phyloP scores from a whole-genome alignment of 1,140 invertebrate species.

The Schmidtea mediterranea region DNA sequence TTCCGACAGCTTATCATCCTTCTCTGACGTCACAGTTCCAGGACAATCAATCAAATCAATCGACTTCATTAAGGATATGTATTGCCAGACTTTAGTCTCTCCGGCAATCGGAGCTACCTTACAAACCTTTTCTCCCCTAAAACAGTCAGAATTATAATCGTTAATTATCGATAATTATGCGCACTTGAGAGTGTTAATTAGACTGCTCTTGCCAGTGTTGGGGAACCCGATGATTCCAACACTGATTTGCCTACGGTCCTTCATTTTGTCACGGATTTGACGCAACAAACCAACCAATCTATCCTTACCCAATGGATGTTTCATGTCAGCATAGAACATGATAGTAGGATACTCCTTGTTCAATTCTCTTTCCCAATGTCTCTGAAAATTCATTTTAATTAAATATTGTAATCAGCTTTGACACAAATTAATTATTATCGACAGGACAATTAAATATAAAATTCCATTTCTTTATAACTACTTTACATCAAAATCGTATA shows the following conservation, averaged over 20 bases:
- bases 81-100: constrained; percentile 52
- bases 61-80: constrained; percentile 80
- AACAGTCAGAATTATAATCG: not conserved
- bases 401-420: too few relatives aligned
- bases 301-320: constrained; percentile 92
- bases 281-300: constrained; percentile 76
- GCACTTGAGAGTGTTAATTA: constrained; percentile 70
- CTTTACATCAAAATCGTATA: too few relatives aligned
- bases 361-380: constrained; percentile 62
- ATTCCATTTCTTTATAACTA: too few relatives aligned
- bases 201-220: constrained; percentile 90
- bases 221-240: constrained; percentile 97
- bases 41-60: constrained; percentile 98
- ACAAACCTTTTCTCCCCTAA: constrained; percentile 33
- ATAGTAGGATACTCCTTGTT: constrained; percentile 82
- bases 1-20: constrained; percentile 37
- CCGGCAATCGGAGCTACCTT: constrained; percentile 55
- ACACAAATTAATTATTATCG: not conserved
- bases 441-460: too few relatives aligned
- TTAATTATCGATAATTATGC: constrained; percentile 45
- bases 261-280: constrained; percentile 60
- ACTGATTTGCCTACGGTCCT: constrained; percentile 85
- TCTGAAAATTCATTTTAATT: constrained; percentile 17
- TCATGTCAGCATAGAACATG: constrained; percentile 86
- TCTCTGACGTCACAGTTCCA: constrained; percentile 75